phyloP scores from a whole-genome alignment of 2,797 vertebrate genomes.

The Brotula barbata region DNA sequence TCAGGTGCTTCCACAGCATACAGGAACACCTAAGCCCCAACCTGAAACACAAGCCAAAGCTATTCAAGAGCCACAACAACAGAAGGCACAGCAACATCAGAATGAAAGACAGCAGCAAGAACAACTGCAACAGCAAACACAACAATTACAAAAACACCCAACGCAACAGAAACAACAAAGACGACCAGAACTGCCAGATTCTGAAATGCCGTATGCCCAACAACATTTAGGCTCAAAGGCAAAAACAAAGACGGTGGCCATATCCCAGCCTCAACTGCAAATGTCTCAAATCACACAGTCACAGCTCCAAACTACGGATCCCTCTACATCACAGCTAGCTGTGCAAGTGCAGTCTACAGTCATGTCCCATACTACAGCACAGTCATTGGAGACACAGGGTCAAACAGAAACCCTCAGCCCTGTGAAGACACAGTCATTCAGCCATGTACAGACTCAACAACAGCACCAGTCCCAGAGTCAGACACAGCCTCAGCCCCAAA shows the following conservation, averaged over 20 bases:
- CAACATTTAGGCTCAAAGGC: conserved; percentile 18
- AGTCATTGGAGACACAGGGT: conserved; percentile 20
- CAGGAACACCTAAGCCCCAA: conserved; percentile 2
- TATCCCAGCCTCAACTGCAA: conserved; percentile 37
- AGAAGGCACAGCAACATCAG: neutral
- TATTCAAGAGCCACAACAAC: conserved; percentile 7
- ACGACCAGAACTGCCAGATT: conserved; percentile 8
- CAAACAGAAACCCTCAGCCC: conserved; percentile 22
- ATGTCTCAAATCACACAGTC: conserved; percentile 19
- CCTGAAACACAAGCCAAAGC: conserved; percentile 17
- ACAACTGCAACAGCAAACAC: conserved; percentile 10
- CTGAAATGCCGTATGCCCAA: conserved; percentile 25
- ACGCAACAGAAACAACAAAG: conserved; percentile 15
- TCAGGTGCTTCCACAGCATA: conserved; percentile 34
- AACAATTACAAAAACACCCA: conserved; percentile 12
- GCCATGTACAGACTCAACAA: conserved; percentile 24
- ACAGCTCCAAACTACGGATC: conserved; percentile 26
- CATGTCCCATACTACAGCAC: conserved; percentile 22
- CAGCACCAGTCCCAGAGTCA: conserved; percentile 29
- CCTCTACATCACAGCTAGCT: conserved; percentile 33
- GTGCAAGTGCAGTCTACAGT: conserved; percentile 16
- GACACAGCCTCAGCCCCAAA: conserved; percentile 30
- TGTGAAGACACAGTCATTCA: conserved; percentile 18
- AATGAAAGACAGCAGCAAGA: conserved; percentile 14
- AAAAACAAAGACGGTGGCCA: conserved; percentile 25